Base-by-base conservation (phyloP, 2,888 invertebrate species). In the Venusia cambrica region DNA sequence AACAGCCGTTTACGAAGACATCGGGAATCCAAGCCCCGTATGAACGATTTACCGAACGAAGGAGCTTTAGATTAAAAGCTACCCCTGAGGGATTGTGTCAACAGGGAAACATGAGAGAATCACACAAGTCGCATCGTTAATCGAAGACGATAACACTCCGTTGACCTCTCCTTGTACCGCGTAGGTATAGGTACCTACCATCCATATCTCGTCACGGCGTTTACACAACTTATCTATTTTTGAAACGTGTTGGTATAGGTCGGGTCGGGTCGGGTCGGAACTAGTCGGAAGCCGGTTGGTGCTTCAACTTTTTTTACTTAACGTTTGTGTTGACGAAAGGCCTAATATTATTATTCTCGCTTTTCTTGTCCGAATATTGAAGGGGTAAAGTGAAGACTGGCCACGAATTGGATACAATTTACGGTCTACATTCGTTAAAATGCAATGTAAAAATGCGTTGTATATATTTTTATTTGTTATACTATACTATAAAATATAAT, bases 221-320 rank as follows among this genome's bases (percentile, higher is more conserved):
- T 19, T 29, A 36, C 35, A 26, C 24, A 29, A 29, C 6, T 8
- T 36, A 36, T 36, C 36, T 36, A 36, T 36, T 36, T 24, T 12
- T 29, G 16, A 13, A 29, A 17, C 14, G 15, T 30, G 30, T 36
- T 36, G 36, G 36, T 25, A 30, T 36, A 36, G 36, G 36, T 29
- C 27, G 34, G 19, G 7, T 6, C 14, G 9, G 10, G 11, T 8
- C 25, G 26, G 24, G n/a, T n/a, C 27, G 34, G 19, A 9, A 9
- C 14, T 13, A 14, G 11, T 8, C 25, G 26, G 24, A 13, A 24
- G 22, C 9, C 10, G n/a, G 13, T n/a, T 11, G 11, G 13, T 32
- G 13, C 22, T 20, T 20, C 11, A 11, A 10, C 11, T 20, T 20
- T 20, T 20, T 11, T 10, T 1, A 11, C 5, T 7, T 6, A 2